These are phyloP conservation scores for Polymixis flavicincta DNA, from an alignment of 2,888 invertebrate species.

Conservation along the genomic window DNA sequence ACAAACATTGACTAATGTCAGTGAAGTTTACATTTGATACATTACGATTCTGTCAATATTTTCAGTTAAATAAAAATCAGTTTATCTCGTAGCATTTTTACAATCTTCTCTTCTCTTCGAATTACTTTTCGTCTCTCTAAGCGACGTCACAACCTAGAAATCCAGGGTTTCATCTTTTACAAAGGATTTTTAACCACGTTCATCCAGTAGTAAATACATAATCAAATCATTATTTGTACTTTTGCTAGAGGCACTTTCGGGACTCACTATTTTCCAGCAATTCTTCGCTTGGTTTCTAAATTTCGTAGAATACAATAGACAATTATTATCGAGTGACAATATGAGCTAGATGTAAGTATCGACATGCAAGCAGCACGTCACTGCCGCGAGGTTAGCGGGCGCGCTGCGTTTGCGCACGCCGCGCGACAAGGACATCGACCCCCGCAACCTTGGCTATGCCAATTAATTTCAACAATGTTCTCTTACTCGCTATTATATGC, in stretches of 20 bases:
- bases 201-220: background rate
- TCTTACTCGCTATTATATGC: conserved; percentile 73
- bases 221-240: background rate
- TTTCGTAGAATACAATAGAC: background rate
- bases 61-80: background rate
- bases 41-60: background rate
- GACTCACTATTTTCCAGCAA: background rate
- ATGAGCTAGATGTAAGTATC: conserved; percentile 31
- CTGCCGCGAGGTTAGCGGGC: conserved; percentile 57
- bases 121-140: background rate
- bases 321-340: conserved; percentile 24
- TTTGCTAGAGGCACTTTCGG: background rate
- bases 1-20: too few species aligned
- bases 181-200: background rate
- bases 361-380: conserved; percentile 52
- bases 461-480: conserved; percentile 85
- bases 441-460: conserved; percentile 82
- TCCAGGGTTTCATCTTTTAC: background rate
- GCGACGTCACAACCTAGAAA: background rate
- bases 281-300: background rate
- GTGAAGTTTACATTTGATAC: too few species aligned
- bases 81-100: background rate
- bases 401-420: conserved; percentile 73
- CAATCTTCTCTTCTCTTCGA: background rate
- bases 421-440: conserved; percentile 84